Percentiles rank a stretch among this genome's conserved stretches.
Conservation (phyloP, 2,888 invertebrate species). For the Eumacrocentrus americanus region DNA sequence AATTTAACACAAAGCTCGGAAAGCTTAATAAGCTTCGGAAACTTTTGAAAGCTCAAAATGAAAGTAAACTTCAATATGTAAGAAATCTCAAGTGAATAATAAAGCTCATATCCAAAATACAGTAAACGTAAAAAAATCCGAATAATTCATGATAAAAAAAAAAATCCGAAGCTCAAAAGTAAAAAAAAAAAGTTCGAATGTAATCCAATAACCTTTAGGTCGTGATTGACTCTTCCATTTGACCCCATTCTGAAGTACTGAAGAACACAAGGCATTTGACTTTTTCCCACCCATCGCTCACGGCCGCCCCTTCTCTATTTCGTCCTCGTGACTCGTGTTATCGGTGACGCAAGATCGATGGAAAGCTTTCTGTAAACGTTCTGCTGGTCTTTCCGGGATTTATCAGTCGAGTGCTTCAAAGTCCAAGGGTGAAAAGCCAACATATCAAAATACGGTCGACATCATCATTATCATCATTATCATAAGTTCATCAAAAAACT, state of each 20-base stretch:
- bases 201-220: neutral
- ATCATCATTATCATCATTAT: neutral
- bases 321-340: slow-evolving; percentile 7
- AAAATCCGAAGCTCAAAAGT: neutral
- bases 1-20: no score
- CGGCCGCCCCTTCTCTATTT: neutral
- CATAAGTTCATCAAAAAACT: neutral
- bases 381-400: neutral
- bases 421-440: neutral
- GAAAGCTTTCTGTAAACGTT: neutral
- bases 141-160: neutral
- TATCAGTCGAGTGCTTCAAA: slow-evolving; percentile 2
- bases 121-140: neutral
- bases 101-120: neutral
- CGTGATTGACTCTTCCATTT: neutral
- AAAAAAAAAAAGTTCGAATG: neutral
- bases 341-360: neutral
- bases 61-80: no score
- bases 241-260: neutral
- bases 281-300: neutral
- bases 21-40: no score
- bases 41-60: no score
- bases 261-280: neutral
- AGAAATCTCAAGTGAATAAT: no score
- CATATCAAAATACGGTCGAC: slow-evolving; percentile 1